These are phyloP conservation scores for Argopecten irradians DNA, from an alignment of 1,140 invertebrate genomes.

Conservation along the genomic window DNA sequence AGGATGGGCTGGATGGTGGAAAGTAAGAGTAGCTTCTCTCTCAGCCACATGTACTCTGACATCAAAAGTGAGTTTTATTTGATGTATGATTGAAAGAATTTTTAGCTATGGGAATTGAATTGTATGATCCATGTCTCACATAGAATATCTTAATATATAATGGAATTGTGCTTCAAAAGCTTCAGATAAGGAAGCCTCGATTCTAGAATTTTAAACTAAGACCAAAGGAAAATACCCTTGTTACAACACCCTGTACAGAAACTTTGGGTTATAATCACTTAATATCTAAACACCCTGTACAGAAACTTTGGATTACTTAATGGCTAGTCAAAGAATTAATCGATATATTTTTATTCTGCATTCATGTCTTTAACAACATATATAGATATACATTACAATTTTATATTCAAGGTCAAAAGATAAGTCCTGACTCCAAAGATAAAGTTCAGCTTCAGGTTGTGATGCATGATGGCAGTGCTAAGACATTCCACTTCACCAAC, in stretches of 20 bases:
- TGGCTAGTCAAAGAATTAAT: not conserved
- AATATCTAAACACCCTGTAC: too few relatives aligned
- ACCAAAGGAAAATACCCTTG: too few relatives aligned
- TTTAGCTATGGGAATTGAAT: too few relatives aligned
- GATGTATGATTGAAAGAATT: too few relatives aligned
- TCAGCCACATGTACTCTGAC: slow-evolving; percentile 95
- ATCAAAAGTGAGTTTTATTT: slow-evolving; percentile 87
- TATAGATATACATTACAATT: too few relatives aligned
- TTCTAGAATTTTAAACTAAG: too few relatives aligned
- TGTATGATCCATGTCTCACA: not conserved
- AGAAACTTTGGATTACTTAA: too few relatives aligned
- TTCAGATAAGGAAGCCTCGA: too few relatives aligned
- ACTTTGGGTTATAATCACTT: too few relatives aligned
- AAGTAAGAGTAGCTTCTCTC: slow-evolving; percentile 90
- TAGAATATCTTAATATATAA: not conserved
- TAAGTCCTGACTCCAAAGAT: slow-evolving; percentile 97
- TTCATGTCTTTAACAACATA: not conserved
- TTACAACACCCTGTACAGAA: too few relatives aligned
- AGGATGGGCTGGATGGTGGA: slow-evolving; percentile 96
- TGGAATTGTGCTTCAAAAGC: not conserved
- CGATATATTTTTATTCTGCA: not conserved
- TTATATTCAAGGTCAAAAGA: slow-evolving; percentile 90
- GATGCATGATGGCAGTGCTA: slow-evolving; percentile 93
- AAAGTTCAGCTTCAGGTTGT: slow-evolving; percentile 99
- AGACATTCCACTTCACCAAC: slow-evolving; percentile 99